Evolutionary conservation across 2,113 vertebrate species (phyloP).

Genomic region (Calyptommatus sinebrachiatus): DNA sequence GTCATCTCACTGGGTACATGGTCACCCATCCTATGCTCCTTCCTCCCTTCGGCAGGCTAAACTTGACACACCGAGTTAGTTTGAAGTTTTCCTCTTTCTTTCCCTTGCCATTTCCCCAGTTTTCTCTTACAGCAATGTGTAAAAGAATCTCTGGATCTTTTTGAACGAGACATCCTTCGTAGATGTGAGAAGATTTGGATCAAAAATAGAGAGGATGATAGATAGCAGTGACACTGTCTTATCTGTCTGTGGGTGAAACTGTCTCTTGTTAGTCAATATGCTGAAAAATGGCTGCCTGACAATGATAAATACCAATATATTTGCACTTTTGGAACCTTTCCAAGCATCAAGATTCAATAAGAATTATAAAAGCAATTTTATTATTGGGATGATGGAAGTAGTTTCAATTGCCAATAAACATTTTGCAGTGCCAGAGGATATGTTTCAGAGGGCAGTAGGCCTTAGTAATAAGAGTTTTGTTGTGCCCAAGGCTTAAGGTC

Average conservation of each 20-base stretch:
- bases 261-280: neutral
- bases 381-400: neutral
- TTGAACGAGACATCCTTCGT: neutral
- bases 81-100: too few species aligned
- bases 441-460: constrained; percentile 18
- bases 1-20: too few species aligned
- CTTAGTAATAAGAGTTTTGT: neutral
- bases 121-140: too few species aligned
- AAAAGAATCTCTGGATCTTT: neutral
- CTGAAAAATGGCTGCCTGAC: neutral
- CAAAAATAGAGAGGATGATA: neutral
- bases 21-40: neutral
- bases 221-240: neutral
- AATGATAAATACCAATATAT: neutral
- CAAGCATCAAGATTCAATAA: neutral
- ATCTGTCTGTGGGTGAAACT: neutral
- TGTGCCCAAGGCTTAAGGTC: too few species aligned
- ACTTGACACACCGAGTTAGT: too few species aligned
- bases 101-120: too few species aligned
- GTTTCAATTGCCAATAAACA: neutral
- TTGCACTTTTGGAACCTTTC: neutral
- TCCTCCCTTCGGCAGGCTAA: too few species aligned
- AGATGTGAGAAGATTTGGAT: neutral
- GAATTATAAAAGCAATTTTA: neutral
- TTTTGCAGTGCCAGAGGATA: neutral